Evolutionary conservation across 2,113 vertebrate genomes (phyloP).

Genomic region (Takifugu flavidus): DNA sequence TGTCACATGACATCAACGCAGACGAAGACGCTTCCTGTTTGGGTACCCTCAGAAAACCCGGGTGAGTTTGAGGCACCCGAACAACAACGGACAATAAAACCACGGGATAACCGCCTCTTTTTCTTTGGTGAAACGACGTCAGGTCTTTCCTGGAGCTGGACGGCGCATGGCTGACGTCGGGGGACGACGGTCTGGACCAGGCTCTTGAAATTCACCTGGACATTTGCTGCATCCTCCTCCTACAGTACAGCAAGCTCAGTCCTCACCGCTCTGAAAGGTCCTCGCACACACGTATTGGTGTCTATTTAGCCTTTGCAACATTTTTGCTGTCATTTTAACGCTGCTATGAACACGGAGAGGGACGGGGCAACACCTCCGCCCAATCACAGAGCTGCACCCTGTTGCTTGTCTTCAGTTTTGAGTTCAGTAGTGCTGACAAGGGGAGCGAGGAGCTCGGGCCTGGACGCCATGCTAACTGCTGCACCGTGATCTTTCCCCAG

Average conservation of each 20-base stretch:
- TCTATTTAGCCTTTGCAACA: no score
- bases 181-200: slow-evolving; percentile 78
- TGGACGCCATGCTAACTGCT: background rate
- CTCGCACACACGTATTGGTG: no score
- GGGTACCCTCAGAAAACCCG: slow-evolving; percentile 78
- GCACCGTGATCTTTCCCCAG: slow-evolving; percentile 39
- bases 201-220: slow-evolving; percentile 82
- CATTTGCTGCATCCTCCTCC: slow-evolving; percentile 79
- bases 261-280: background rate
- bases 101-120: background rate
- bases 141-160: slow-evolving; percentile 62
- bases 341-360: no score
- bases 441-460: no score
- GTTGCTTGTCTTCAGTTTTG: no score
- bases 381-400: no score
- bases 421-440: no score
- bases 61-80: slow-evolving; percentile 62
- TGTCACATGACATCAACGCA: slow-evolving; percentile 79
- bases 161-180: slow-evolving; percentile 74
- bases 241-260: slow-evolving; percentile 52
- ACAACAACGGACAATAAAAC: background rate
- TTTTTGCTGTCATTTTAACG: no score
- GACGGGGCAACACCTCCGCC: no score
- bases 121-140: slow-evolving; percentile 32
- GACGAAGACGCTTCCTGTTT: slow-evolving; percentile 82